Evolutionary conservation across 2,888 invertebrate species (phyloP).

Genomic region (Zeuzera pyrina): DNA sequence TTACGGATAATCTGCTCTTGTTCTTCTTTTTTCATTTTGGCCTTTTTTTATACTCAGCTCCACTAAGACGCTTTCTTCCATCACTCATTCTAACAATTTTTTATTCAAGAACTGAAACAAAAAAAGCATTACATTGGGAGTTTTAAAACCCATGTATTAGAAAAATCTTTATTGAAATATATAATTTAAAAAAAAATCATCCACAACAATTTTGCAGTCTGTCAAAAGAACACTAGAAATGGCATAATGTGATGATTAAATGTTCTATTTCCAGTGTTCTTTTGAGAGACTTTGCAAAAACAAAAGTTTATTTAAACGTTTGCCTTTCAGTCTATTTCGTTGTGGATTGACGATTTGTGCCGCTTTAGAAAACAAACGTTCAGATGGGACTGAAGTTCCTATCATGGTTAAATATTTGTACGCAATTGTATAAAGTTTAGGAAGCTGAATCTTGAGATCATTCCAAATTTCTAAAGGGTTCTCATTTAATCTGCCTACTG

Average conservation of each 20-base stretch:
- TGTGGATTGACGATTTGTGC: slow-evolving; percentile 16
- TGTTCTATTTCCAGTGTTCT: no score
- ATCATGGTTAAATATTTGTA: no score
- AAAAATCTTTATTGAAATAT: no score
- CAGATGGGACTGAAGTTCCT: slow-evolving; percentile 13
- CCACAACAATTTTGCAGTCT: no score
- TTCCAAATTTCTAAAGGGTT: slow-evolving; percentile 5
- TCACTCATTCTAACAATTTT: no score
- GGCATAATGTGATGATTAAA: no score
- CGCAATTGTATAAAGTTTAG: slow-evolving; percentile 13
- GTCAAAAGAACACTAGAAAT: no score
- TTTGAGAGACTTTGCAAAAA: slow-evolving; percentile 19
- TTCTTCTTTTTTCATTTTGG: slow-evolving; percentile 3
- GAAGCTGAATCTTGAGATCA: slow-evolving; percentile 19
- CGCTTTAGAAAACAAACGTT: slow-evolving; percentile 18
- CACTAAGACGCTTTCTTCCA: no score
- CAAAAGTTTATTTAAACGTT: slow-evolving; percentile 16
- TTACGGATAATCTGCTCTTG: slow-evolving; percentile 1
- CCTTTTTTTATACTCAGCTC: slow-evolving; percentile 1
- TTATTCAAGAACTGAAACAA: no score
- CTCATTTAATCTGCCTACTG: slow-evolving; percentile 4
- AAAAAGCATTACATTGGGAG: no score
- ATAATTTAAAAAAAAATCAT: no score
- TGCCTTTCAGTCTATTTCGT: slow-evolving; percentile 15
- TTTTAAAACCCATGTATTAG: no score